Percentiles rank a stretch among this genome's conserved stretches.
Evolutionary conservation across 2,797 vertebrate genomes (phyloP).

Genomic region (Erethizon dorsatum): DNA sequence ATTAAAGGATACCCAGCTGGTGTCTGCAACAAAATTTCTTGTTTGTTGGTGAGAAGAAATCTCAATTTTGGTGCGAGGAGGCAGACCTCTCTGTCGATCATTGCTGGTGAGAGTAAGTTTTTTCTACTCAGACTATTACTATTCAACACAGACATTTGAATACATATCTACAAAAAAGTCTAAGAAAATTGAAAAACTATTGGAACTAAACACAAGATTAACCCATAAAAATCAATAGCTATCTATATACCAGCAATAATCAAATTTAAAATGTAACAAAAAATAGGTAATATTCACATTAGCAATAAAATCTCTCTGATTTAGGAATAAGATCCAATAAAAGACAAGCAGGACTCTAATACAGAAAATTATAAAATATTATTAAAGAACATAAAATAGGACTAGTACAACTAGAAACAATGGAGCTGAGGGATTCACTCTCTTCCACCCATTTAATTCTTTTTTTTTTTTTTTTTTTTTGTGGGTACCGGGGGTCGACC

Average conservation of each 20-base stretch:
- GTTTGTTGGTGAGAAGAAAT: not conserved
- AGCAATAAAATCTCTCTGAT: not conserved
- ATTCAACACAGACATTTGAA: not conserved
- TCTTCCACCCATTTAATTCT: not conserved
- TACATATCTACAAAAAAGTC: not conserved
- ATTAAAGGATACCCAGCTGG: not conserved
- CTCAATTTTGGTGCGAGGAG: not conserved
- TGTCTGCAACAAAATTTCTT: not conserved
- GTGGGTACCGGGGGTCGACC: too few species aligned
- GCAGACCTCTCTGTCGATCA: not conserved
- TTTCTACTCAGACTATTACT: not conserved
- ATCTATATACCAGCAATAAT: not conserved
- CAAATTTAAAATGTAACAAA: conserved; percentile 16
- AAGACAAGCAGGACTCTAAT: not conserved
- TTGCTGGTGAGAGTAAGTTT: not conserved
- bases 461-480: not conserved
- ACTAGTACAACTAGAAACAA: not conserved
- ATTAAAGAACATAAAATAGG: not conserved
- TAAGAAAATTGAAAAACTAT: not conserved
- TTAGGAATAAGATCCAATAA: not conserved
- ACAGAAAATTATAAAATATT: not conserved
- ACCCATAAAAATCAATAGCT: not conserved
- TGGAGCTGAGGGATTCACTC: not conserved
- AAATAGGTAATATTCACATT: not conserved
- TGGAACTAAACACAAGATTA: not conserved